Evolutionary conservation across 2,888 invertebrate species (phyloP), one percentile per base, ranked within the genome.

Genomic region (Tipula lateralis): DNA sequence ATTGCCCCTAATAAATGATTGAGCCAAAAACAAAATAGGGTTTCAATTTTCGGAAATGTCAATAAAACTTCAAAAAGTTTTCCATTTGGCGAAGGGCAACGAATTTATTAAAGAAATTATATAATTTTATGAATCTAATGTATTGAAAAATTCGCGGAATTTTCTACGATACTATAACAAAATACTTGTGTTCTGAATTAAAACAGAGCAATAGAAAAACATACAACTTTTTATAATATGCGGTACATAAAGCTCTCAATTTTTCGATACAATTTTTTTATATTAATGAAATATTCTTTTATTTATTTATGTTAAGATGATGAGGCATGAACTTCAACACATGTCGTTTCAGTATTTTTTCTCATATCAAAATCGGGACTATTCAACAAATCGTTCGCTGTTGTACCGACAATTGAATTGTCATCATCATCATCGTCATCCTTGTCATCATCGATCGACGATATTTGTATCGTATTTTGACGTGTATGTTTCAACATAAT

Each of bases 291-390:
- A n/a, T n/a, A n/a, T 44, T 44, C 3, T n/a, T 6, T 44, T 44
- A 24, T 13, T 39, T 13, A 80, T 29, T 82, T 32, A 83, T 34
- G 29, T 44, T 36, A 83, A 39, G 36, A 83, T 2, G 83, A 83
- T 34, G 83, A 83, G 29, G 83, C 83, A 84, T 84, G 84, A 5
- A 84, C 84, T 50, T 84, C 44, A 29, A 84, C 84, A 29, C 44
- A 44, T 44, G 84, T 84, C 19, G 50, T 84, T 84, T 84, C 84
- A 9, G 84, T 44, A 36, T 34, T 83, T 29, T 29, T 24, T 30
- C 24, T 24, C 39, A 50, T n/a, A 84, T 84, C 84, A 50, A 16
- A 50, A 19, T 84, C 44, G n/a, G 84, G 30, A 29, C 30, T 50
- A 50, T 29, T 50, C 50, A 84, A 12, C 19, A 44, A 50, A 34